Conservation (phyloP, 1,140 invertebrate species). For the Panagrolaimus sp. region DNA sequence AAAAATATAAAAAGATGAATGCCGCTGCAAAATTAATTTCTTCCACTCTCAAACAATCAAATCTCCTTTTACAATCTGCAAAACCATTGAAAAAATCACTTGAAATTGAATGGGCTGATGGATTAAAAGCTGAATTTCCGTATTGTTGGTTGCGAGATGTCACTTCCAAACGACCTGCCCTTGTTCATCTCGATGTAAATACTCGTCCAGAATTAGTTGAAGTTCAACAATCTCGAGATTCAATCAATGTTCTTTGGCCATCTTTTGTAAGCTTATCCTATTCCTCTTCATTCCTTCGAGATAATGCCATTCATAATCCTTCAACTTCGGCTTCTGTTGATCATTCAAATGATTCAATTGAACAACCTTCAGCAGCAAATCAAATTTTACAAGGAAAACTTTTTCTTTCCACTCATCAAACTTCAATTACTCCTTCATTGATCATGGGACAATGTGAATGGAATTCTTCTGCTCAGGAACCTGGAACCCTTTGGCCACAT, state of each 20-base stretch:
- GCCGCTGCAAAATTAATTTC: not conserved
- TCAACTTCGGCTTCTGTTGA: not conserved
- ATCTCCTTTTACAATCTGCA: not conserved
- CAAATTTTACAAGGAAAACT: not conserved
- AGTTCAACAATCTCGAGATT: constrained; percentile 27
- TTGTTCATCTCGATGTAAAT: constrained; percentile 38
- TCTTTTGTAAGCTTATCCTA: constrained; percentile 7
- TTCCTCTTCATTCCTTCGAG: constrained; percentile 37
- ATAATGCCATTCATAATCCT: constrained; percentile 23
- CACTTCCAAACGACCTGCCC: constrained; percentile 25
- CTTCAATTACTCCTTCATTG: constrained; percentile 2
- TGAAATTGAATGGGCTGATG: constrained; percentile 42
- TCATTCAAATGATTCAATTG: constrained; percentile 4
- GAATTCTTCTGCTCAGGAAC: constrained; percentile 28
- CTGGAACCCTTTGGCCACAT: constrained; percentile 39
- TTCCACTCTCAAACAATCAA: not conserved
- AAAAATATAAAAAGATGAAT: not conserved
- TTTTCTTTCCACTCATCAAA: constrained; percentile 12
- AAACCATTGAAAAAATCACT: constrained; percentile 18
- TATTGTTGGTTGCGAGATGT: constrained; percentile 41
- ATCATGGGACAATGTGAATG: constrained; percentile 31
- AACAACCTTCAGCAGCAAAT: not conserved
- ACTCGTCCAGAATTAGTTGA: constrained; percentile 26
- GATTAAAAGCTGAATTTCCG: constrained; percentile 29
- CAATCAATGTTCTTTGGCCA: constrained; percentile 33